Percentiles rank a stretch among this genome's conserved stretches.
Conservation (phyloP, 2,888 invertebrate species). For the Drosophila macrothrix region DNA sequence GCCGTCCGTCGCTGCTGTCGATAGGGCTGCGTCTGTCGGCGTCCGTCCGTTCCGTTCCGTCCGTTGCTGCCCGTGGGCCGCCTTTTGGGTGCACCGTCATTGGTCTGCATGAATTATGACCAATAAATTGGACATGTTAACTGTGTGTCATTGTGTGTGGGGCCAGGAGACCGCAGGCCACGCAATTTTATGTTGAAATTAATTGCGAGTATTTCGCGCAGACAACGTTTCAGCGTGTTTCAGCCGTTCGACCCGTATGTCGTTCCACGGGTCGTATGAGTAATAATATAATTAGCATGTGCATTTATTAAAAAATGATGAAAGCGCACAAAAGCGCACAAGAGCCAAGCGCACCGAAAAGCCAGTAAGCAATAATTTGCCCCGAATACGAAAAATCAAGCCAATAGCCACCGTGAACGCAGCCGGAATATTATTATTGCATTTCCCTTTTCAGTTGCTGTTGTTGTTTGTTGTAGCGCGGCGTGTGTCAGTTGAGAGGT, state of each 20-base stretch:
- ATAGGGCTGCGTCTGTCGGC: conserved; percentile 32
- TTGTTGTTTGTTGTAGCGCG: neutral
- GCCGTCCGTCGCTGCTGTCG: conserved; percentile 53
- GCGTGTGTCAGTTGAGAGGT: conserved; percentile 2
- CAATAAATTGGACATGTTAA: conserved; percentile 81
- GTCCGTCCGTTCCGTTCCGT: neutral
- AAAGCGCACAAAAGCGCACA: conserved; percentile 64
- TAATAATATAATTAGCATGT: conserved; percentile 78
- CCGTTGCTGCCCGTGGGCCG: conserved; percentile 17
- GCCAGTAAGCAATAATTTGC: conserved; percentile 49
- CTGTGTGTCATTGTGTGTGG: conserved; percentile 66
- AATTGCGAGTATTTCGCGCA: conserved; percentile 72
- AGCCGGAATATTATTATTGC: conserved; percentile 65
- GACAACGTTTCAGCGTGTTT: conserved; percentile 40
- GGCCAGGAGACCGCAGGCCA: conserved; percentile 63
- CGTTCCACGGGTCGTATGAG: conserved; percentile 66
- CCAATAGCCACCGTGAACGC: conserved; percentile 42
- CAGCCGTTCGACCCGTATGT: conserved; percentile 6
- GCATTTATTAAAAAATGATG: conserved; percentile 78
- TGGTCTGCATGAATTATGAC: conserved; percentile 74
- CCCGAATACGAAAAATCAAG: conserved; percentile 56
- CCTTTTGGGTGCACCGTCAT: conserved; percentile 42
- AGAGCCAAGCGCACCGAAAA: conserved; percentile 10
- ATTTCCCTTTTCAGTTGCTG: conserved; percentile 18
- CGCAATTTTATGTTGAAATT: conserved; percentile 75